These are phyloP conservation scores for Chalcis sispes DNA, from an alignment of 2,888 invertebrate species.

Conservation along the genomic window DNA sequence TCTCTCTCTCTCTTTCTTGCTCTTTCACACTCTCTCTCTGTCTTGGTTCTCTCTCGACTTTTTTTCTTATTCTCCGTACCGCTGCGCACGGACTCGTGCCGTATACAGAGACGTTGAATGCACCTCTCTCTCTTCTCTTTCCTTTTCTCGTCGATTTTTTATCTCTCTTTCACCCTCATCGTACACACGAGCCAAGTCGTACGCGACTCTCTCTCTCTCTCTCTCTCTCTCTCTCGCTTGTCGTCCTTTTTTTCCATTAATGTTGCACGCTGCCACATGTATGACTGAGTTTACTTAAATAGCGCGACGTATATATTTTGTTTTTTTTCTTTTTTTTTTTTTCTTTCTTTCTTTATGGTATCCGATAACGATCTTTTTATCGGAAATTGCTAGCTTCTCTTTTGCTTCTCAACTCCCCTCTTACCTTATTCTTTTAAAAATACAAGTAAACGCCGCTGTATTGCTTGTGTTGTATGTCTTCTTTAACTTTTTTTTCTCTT, in stretches of 20 bases:
- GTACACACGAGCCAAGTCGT: too few species aligned
- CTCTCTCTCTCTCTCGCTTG: constrained; percentile 7
- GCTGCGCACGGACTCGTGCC: constrained; percentile 33
- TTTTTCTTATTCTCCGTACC: constrained; percentile 45
- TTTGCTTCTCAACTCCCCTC: constrained; percentile 30
- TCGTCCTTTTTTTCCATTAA: neutral
- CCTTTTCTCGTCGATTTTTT: too few species aligned
- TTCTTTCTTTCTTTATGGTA: too few species aligned
- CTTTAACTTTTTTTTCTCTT: neutral
- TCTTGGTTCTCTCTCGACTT: constrained; percentile 57
- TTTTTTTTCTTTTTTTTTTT: too few species aligned
- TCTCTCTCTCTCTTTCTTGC: constrained; percentile 55
- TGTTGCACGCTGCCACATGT: constrained; percentile 1
- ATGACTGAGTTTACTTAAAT: constrained; percentile 57
- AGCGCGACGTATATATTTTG: constrained; percentile 53
- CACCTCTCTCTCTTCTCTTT: neutral
- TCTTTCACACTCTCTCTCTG: constrained; percentile 55
- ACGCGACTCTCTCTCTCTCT: too few species aligned
- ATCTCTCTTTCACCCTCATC: too few species aligned
- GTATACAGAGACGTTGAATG: constrained; percentile 19
- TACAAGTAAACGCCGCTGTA: neutral
- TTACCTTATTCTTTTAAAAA: too few species aligned
- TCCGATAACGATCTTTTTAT: constrained; percentile 54
- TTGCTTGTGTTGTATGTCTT: too few species aligned
- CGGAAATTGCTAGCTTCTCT: constrained; percentile 49